These are phyloP conservation scores for Tiliacea aurago DNA, from an alignment of 2,888 invertebrate species.

Conservation along the genomic window DNA sequence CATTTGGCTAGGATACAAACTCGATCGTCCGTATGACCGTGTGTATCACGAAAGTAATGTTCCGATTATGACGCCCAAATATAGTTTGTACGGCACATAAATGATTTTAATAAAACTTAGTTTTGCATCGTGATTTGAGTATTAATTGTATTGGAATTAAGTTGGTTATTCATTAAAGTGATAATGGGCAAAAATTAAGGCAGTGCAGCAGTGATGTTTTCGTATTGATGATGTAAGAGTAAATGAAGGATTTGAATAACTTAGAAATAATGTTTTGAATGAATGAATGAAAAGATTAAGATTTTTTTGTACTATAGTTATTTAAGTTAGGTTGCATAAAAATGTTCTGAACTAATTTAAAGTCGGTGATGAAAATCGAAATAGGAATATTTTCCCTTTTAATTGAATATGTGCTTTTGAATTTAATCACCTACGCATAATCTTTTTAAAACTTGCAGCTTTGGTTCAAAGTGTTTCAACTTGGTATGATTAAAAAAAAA, in stretches of 20 bases:
- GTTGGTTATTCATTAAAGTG: conserved; percentile 8
- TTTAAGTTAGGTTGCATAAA: not conserved
- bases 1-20: conserved; percentile 56
- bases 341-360: not conserved
- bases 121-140: conserved; percentile 42
- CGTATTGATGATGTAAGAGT: not conserved
- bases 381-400: not conserved
- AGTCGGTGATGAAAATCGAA: not conserved
- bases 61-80: conserved; percentile 57
- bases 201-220: no score
- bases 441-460: not conserved
- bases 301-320: no score
- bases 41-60: conserved; percentile 54
- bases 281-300: not conserved
- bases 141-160: conserved; percentile 19
- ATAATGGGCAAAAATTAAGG: not conserved
- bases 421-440: not conserved
- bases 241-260: not conserved
- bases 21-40: conserved; percentile 45
- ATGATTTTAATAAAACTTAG: conserved; percentile 47
- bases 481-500: no score
- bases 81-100: conserved; percentile 49
- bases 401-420: not conserved
- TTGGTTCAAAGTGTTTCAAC: not conserved
- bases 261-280: not conserved